Percentiles rank a stretch among this genome's conserved stretches.
These are phyloP conservation scores for Empidonax alnorum DNA, from an alignment of 2,113 vertebrate species.

Conservation along the genomic window DNA sequence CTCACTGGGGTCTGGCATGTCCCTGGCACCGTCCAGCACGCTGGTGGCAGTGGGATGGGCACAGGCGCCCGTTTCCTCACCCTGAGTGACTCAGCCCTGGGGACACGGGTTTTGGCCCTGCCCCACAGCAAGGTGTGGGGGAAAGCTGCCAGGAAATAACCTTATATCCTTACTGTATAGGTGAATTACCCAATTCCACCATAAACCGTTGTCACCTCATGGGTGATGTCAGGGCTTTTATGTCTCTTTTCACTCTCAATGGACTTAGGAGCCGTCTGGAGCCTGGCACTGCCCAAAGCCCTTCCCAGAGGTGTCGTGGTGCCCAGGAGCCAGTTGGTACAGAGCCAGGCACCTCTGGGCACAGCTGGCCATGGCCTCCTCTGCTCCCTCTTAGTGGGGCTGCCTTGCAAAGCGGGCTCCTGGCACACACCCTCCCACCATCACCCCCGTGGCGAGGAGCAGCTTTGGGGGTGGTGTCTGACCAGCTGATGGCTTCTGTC, in stretches of 20 bases:
- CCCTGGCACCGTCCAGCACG: rapidly evolving
- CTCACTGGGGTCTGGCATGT: background rate
- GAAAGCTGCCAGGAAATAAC: background rate
- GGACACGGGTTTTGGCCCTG: background rate
- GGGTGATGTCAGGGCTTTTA: background rate
- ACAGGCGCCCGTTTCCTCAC: background rate
- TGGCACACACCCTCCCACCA: background rate
- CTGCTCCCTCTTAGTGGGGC: background rate
- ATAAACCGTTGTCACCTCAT: background rate
- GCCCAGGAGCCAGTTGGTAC: background rate
- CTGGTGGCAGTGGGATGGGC: background rate
- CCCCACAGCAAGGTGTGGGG: rapidly evolving
- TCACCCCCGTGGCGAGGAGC: rapidly evolving
- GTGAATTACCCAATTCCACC: background rate
- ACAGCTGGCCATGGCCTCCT: background rate
- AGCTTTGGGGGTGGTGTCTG: rapidly evolving
- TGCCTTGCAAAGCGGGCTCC: background rate
- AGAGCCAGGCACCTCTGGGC: rapidly evolving
- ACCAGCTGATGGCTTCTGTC: rapidly evolving
- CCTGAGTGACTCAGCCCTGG: background rate
- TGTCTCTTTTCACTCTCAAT: background rate
- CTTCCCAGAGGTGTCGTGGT: background rate
- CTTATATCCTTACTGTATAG: rapidly evolving
- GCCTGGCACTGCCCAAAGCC: rapidly evolving
- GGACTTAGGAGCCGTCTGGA: rapidly evolving